Conservation (phyloP, 2,888 invertebrate genomes). For the Phyto melanocephala region DNA sequence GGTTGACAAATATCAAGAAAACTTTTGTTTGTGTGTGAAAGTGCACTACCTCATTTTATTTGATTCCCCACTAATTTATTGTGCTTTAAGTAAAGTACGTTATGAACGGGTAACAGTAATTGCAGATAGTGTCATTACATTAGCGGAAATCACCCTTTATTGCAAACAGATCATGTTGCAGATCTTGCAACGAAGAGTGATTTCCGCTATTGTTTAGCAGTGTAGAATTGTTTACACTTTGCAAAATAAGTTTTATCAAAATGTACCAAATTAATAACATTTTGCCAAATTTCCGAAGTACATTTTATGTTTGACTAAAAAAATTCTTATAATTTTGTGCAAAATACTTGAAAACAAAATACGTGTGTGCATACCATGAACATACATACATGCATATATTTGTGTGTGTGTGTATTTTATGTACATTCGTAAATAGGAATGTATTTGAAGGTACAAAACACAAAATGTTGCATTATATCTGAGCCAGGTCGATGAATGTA, state of each 20-base stretch:
- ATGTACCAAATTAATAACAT: conserved; percentile 53
- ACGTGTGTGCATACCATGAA: not conserved
- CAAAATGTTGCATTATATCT: conserved; percentile 37
- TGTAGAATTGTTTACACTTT: conserved; percentile 36
- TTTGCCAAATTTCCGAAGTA: conserved; percentile 34
- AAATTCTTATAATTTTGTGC: conserved; percentile 6
- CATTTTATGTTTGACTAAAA: not conserved
- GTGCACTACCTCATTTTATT: too few relatives aligned
- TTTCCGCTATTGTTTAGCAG: too few relatives aligned
- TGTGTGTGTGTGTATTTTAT: too few relatives aligned
- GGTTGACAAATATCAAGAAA: too few relatives aligned
- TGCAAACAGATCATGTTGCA: too few relatives aligned
- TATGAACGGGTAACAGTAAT: not conserved
- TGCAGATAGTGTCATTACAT: not conserved
- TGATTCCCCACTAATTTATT: too few relatives aligned
- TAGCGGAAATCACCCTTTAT: too few relatives aligned
- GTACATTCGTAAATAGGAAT: not conserved
- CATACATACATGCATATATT: not conserved
- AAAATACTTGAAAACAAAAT: conserved; percentile 21
- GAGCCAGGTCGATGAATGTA: not conserved
- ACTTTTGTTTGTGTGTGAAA: too few relatives aligned
- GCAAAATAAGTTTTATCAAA: conserved; percentile 30
- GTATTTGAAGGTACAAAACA: conserved; percentile 33
- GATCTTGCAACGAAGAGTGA: too few relatives aligned
- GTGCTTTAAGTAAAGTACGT: too few relatives aligned